Evolutionary conservation across 1,140 invertebrate species (phyloP), one percentile per base, ranked within the genome.

Genomic region (Cydia strobilella): DNA sequence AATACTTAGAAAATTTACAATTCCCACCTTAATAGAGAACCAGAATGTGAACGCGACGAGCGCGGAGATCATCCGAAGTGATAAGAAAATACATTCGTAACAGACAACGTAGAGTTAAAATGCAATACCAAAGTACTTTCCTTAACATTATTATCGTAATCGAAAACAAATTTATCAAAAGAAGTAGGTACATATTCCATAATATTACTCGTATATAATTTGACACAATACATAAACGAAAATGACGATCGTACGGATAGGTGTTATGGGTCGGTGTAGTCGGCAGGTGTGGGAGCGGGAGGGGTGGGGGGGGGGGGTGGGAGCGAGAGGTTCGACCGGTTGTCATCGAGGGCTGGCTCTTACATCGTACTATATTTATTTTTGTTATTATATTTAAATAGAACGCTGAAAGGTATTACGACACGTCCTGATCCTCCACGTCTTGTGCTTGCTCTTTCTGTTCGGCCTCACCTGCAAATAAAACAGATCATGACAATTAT

Each of bases 401-500:
- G 82, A 82, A 81, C 77, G 81, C 77, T 82, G 76, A 80, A 82
- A 78, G 77, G 79, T 84, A 94, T 97, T 97, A 97, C 96, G 97
- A 97, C 93, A 97, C 97, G 94, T 97, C 97, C 94, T 98, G 97
- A 93, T 98, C 97, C 93, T 98, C 97, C 85, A 96, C 96, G 93
- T 98, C 97, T 93, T 98, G 97, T 87, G 97, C 94, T 92, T 96
- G 95, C 92, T 97, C 97, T 93, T 97, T 97, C 80, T 96, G 96
- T 94, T 97, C 97, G 77, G 95, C 95, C 91, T 98, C 97, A 90
- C 96, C 97, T 97, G 93, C 63, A 93, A 93, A 79, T 86, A 90
- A 73, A 85, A 78, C 77, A 79, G 15, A 54, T 25, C 5, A 15
- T 15, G 0, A 48, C 4, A 15, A 48, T 48, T 3, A 48, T 3